Base-by-base conservation (phyloP, 2,797 vertebrate species). In the Chaunax sp. region DNA sequence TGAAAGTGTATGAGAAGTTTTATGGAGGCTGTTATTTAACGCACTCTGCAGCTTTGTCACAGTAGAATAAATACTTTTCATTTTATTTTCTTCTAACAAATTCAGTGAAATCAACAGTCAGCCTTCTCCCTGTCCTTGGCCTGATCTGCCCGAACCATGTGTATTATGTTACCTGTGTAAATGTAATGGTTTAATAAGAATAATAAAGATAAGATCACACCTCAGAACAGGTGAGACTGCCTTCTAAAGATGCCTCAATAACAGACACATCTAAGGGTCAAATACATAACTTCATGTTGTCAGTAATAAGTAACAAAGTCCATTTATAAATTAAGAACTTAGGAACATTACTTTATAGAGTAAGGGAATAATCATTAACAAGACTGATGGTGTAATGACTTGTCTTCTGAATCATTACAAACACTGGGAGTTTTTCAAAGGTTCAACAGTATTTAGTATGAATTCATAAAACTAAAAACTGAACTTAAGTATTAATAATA, bases 261-360 rank as follows among this genome's bases (percentile, higher is more conserved):
- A n/a, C n/a, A 9, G 28, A 47, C 23, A 22, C 12, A 26, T 45
- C 35, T 26, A 37, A 53, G 14, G 47, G 46, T 53, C 25, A 52
- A 30, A 76, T 15, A 23, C 6, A 12, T 8, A 7, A 35, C 20
- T 15, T n/a, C 3, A 55, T 63, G 15, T 8, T 22, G 19, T 35
- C 33, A 16, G 30, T 19, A n/a, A 22, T 58, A 63, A 69, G 68
- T 68, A 62, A 72, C 40, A 51, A 11, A n/a, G n/a, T n/a, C n/a
- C 22, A 13, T 33, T 69, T 4, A 52, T 52, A 23, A 68, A 74
- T 59, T 43, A 51, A 53, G 9, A 74, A 41, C 51, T 35, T 47
- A 59, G 44, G 49, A 49, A 65, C 38, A 35, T 10, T 28, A 12
- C 4, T 45, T 6, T 23, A 22, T 28, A 6, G 26, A 56, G 28